Evolutionary conservation across 2,797 vertebrate species (phyloP).

Genomic region (Vireo griseus): DNA sequence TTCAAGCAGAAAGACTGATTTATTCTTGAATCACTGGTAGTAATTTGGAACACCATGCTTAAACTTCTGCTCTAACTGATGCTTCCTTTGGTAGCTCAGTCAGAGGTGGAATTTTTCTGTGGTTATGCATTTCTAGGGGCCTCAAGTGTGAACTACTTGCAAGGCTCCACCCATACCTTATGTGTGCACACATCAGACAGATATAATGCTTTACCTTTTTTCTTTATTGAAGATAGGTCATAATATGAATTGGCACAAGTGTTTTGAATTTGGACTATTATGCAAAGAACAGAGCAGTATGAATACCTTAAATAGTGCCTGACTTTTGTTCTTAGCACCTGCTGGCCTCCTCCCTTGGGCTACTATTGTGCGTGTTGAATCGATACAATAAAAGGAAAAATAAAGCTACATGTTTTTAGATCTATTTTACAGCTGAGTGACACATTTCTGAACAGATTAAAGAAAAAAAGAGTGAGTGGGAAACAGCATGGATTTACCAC

Average conservation of each 20-base stretch:
- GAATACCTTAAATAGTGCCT: background rate
- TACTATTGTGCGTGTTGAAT: background rate
- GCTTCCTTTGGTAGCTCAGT: background rate
- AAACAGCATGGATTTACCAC: background rate
- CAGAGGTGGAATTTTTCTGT: background rate
- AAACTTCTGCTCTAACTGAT: background rate
- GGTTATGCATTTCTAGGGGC: background rate
- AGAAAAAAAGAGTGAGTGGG: background rate
- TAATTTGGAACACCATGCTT: background rate
- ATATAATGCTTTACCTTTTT: background rate
- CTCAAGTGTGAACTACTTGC: accelerated
- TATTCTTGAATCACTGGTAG: background rate
- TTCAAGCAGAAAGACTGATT: background rate
- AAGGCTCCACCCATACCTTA: background rate
- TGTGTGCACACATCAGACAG: background rate
- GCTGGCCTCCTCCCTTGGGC: background rate
- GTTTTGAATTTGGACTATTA: background rate
- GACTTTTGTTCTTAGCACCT: background rate
- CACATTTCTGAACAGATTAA: background rate
- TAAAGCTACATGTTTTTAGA: background rate
- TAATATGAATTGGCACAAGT: background rate
- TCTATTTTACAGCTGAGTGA: background rate
- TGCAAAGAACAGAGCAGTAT: background rate
- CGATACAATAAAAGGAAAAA: background rate
- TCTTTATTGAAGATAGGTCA: background rate